Conservation (phyloP, 1,140 invertebrate species). For the Cepaea nemoralis region DNA sequence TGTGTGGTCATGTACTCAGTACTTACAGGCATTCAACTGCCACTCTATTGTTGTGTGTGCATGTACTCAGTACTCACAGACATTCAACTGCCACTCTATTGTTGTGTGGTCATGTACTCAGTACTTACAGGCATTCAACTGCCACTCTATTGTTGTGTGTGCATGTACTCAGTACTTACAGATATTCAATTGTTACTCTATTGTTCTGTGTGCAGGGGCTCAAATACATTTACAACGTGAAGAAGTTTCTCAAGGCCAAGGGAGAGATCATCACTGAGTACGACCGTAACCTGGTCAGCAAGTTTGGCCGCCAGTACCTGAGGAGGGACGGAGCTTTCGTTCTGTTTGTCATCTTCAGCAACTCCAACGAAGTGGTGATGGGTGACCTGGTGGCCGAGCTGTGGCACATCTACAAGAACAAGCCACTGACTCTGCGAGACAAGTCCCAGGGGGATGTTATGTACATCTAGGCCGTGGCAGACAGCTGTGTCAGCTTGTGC, state of each 20-base stretch:
- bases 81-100: too few relatives aligned
- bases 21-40: too few relatives aligned
- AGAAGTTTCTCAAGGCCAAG: constrained; percentile 57
- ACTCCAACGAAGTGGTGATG: constrained; percentile 63
- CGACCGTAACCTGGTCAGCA: constrained; percentile 54
- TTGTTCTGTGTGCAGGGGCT: background rate
- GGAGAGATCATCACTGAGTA: constrained; percentile 42
- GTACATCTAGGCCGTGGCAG: too few relatives aligned
- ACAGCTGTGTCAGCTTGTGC: too few relatives aligned
- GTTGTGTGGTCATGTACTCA: too few relatives aligned
- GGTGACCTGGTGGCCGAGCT: constrained; percentile 62
- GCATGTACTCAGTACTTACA: too few relatives aligned
- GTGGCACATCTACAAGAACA: constrained; percentile 61
- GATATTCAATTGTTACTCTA: background rate
- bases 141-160: too few relatives aligned
- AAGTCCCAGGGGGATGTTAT: constrained; percentile 28
- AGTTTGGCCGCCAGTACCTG: constrained; percentile 60
- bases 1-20: too few relatives aligned
- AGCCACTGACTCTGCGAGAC: constrained; percentile 17
- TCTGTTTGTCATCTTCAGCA: constrained; percentile 59
- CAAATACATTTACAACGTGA: constrained; percentile 46
- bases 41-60: too few relatives aligned
- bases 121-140: too few relatives aligned
- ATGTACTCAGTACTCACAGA: too few relatives aligned
- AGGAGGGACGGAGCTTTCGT: constrained; percentile 66